phyloP scores from a whole-genome alignment of 1,140 invertebrate genomes.

The Andricus grossulariae region DNA sequence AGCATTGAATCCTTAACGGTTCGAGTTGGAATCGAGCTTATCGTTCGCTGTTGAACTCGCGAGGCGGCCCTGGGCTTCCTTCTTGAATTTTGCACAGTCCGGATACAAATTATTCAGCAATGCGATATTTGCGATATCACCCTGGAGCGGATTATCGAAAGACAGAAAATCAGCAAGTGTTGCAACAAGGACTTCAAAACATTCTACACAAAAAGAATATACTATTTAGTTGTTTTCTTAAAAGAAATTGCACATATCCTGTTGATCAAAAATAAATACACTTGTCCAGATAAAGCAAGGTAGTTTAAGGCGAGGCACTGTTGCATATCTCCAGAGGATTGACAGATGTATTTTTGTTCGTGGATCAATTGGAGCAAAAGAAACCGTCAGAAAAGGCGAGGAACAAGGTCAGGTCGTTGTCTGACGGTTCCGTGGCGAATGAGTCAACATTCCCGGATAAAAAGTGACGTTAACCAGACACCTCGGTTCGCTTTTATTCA shows the following conservation, averaged over 20 bases:
- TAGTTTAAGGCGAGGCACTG: neutral
- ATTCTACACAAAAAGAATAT: no score
- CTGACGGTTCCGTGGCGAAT: conserved; percentile 62
- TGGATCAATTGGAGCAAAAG: neutral
- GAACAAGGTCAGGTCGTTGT: conserved; percentile 50
- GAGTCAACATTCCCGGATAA: conserved; percentile 56
- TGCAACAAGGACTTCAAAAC: no score
- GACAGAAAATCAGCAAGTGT: no score
- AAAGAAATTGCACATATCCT: no score
- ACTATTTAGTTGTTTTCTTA: no score
- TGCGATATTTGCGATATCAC: neutral
- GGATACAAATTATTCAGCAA: conserved; percentile 29
- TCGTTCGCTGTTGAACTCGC: neutral
- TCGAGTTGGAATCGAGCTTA: conserved; percentile 15
- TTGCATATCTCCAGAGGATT: neutral
- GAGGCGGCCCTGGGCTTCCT: neutral
- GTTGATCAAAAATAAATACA: no score
- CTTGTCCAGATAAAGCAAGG: neutral
- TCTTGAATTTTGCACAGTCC: conserved; percentile 21
- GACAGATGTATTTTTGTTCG: neutral
- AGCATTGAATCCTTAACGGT: conserved; percentile 36
- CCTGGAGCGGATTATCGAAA: neutral
- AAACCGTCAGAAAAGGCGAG: neutral
- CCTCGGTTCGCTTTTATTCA: conserved; percentile 66
- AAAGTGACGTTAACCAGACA: conserved; percentile 68